phyloP scores from a whole-genome alignment of 2,113 vertebrate genomes.

The Toxostoma redivivum region DNA sequence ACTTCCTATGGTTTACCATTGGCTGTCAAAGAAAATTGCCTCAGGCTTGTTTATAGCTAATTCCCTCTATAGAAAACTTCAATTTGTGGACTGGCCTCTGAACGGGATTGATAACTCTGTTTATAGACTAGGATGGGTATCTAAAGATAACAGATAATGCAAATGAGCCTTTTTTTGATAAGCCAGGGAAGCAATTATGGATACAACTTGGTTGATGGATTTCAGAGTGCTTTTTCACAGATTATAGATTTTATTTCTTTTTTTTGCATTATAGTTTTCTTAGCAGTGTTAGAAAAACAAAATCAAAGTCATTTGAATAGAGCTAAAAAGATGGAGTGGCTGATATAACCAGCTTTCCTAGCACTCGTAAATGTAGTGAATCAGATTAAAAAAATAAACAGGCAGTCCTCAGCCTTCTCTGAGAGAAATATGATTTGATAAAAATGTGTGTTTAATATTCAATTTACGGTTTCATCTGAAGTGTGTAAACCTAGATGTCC shows the following conservation, averaged over 20 bases:
- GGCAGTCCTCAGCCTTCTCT: neutral
- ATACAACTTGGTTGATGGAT: constrained; percentile 42
- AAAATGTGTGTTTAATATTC: constrained; percentile 30
- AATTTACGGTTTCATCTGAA: constrained; percentile 39
- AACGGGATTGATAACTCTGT: constrained; percentile 70
- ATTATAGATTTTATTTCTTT: constrained; percentile 13
- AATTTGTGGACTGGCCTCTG: constrained; percentile 67
- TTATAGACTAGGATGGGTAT: constrained; percentile 57
- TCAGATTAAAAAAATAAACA: constrained; percentile 39
- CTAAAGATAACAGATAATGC: constrained; percentile 69
- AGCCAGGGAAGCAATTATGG: constrained; percentile 53
- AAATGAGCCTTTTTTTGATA: constrained; percentile 63
- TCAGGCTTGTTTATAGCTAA: constrained; percentile 67
- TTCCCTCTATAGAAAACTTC: constrained; percentile 70
- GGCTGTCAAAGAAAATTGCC: constrained; percentile 70
- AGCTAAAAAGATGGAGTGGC: neutral
- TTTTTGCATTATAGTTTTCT: constrained; percentile 47
- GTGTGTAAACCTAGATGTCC: constrained; percentile 18
- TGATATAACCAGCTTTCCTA: constrained; percentile 28
- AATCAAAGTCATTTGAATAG: neutral
- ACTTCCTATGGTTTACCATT: constrained; percentile 66
- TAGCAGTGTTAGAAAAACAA: constrained; percentile 45
- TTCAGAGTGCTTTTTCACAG: constrained; percentile 16
- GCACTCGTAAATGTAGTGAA: neutral
- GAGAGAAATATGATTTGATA: constrained; percentile 33